Conservation (phyloP, 2,888 invertebrate species). For the Aethes cnicana region DNA sequence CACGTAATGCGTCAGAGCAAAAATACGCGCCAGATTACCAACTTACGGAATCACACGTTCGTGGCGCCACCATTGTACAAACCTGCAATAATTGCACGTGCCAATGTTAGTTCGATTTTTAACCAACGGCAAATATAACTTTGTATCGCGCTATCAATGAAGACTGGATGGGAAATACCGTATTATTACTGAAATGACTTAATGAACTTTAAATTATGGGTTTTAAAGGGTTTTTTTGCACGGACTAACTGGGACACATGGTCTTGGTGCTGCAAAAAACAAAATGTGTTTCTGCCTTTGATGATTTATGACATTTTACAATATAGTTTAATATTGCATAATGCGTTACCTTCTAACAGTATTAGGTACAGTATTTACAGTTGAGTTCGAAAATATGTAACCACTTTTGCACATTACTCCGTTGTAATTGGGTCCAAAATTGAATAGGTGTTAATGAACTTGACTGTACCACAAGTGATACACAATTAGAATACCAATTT, state of each 20-base stretch:
- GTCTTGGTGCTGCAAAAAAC: not conserved
- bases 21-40: conserved; percentile 1
- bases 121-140: conserved; percentile 5
- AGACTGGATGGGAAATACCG: conserved; percentile 11
- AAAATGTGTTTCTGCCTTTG: not conserved
- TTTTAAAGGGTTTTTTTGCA: not conserved
- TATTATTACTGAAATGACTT: not conserved
- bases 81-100: not conserved
- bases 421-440: too few species aligned
- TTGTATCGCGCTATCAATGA: conserved; percentile 3
- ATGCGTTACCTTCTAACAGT: too few species aligned
- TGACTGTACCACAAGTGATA: too few species aligned
- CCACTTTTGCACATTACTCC: too few species aligned
- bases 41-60: not conserved
- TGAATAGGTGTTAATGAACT: too few species aligned
- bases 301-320: not conserved
- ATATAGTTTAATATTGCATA: not conserved
- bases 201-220: not conserved
- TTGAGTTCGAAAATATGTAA: too few species aligned
- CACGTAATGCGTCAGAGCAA: conserved; percentile 9
- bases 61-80: conserved; percentile 1
- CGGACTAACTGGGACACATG: not conserved
- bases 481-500: too few species aligned
- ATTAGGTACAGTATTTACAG: too few species aligned
- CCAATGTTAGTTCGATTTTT: not conserved